Base-by-base conservation (phyloP, 2,797 vertebrate genomes). In the Sardinella longiceps region DNA sequence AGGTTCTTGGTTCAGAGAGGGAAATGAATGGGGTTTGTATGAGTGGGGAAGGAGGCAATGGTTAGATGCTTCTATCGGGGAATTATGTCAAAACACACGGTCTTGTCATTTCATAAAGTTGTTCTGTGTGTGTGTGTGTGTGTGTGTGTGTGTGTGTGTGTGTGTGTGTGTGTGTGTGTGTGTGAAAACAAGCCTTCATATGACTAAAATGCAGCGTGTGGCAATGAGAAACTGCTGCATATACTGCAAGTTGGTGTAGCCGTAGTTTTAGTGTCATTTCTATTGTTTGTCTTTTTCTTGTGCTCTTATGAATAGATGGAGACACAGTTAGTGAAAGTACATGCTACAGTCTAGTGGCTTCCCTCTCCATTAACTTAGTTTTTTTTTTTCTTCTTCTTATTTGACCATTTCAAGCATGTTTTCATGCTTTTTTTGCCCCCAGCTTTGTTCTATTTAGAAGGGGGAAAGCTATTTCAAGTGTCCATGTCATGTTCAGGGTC, bases 151-250 rank as follows among this genome's bases (percentile, higher is more conserved):
- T 18, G 51, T 53, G 51, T 23, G 18, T 7, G 53, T n/a, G 23
- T n/a, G 20, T 56, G 20, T 6, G 3, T 51, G 11, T 0, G 11
- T 51, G 1, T 51, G 14, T 51, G 14, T 53, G 4, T 77, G 70
- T 77, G 20, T 77, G 23, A 77, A 77, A 33, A 77, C 70, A 23
- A 77, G 70, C 70, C 70, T 77, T 77, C 15, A 77, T 77, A 37
- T 77, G 70, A 77, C 70, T n/a, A 37, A 77, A 77, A 77, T 77
- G 39, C 39, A 39, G 33, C 23, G 70, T 77, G 70, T 77, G 10
- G 20, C 5, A 18, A 0, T 74, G 66, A 18, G 33, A 18, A 3
- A n/a, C n/a, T n/a, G n/a, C n/a, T 30, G 5, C 3, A 11, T 66
- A 18, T 53, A n/a, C 20, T 53, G 15, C 20, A 77, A 43, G 15